Conservation (phyloP, 2,888 invertebrate species). For the Melinaea menophilus region DNA sequence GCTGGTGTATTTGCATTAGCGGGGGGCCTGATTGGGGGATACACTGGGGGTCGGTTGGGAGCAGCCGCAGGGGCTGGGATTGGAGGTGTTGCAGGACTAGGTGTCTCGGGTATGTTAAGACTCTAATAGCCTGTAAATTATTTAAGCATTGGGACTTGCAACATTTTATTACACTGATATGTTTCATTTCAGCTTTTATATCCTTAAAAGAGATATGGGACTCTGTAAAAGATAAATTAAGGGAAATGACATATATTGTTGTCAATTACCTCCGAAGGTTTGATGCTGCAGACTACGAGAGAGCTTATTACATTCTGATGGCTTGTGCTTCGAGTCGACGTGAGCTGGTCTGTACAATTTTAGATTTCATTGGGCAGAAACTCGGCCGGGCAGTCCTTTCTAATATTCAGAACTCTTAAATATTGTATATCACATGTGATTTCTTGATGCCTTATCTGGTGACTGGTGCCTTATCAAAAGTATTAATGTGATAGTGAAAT, state of each 20-base stretch:
- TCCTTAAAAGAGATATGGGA: slow-evolving; percentile 60
- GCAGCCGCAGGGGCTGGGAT: slow-evolving; percentile 60
- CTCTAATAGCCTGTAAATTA: neutral
- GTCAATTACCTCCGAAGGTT: slow-evolving; percentile 55
- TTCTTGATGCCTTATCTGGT: neutral
- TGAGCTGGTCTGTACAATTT: slow-evolving; percentile 54
- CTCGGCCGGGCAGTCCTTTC: slow-evolving; percentile 54
- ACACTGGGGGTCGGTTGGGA: slow-evolving; percentile 54
- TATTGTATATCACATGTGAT: neutral
- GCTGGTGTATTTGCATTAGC: slow-evolving; percentile 51
- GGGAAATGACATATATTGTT: slow-evolving; percentile 55
- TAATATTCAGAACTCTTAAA: slow-evolving; percentile 44
- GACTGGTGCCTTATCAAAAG: neutral
- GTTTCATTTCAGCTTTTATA: slow-evolving; percentile 47
- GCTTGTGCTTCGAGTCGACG: slow-evolving; percentile 44
- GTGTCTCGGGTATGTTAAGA: slow-evolving; percentile 49
- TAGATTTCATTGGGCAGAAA: slow-evolving; percentile 57
- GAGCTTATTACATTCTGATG: slow-evolving; percentile 54
- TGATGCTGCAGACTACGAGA: slow-evolving; percentile 52
- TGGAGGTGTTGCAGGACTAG: slow-evolving; percentile 53
- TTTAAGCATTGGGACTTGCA: neutral
- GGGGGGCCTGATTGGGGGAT: slow-evolving; percentile 57
- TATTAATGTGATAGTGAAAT: neutral
- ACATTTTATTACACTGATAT: neutral
- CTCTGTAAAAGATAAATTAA: slow-evolving; percentile 48